Conservation (phyloP, 2,113 vertebrate genomes). For the Carettochelys insculpta region DNA sequence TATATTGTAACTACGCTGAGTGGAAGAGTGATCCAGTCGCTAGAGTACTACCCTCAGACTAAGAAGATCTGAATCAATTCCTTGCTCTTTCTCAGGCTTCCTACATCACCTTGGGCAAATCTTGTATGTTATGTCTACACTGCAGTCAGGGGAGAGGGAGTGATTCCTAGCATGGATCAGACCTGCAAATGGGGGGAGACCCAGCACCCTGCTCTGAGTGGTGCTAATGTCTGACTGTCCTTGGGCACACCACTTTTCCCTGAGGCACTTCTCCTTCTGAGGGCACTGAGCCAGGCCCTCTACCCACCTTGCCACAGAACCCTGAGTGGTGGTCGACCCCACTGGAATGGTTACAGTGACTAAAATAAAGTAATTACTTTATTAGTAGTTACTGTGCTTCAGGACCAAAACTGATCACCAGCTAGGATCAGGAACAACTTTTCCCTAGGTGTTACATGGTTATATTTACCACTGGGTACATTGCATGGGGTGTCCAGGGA, state of each 20-base stretch:
- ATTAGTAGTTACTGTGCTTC: background rate
- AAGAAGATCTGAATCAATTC: accelerated
- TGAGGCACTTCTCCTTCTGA: too few species aligned
- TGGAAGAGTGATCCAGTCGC: background rate
- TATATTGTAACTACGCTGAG: background rate
- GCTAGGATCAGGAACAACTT: background rate
- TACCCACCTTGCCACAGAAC: too few species aligned
- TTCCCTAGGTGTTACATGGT: background rate
- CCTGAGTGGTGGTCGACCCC: too few species aligned
- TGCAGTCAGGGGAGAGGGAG: too few species aligned
- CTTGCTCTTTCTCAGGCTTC: background rate
- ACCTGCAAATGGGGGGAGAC: too few species aligned
- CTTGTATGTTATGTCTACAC: background rate
- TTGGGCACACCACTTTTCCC: too few species aligned
- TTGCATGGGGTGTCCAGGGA: too few species aligned
- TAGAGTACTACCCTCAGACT: background rate
- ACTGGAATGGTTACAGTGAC: too few species aligned
- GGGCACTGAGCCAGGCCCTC: too few species aligned
- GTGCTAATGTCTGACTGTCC: too few species aligned
- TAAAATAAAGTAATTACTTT: background rate
- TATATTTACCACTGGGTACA: background rate
- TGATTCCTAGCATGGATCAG: background rate
- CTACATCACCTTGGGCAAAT: too few species aligned
- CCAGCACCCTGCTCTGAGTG: too few species aligned
- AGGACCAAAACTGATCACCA: background rate